phyloP scores from a whole-genome alignment of 1,140 invertebrate species.

The Hypsibius dujardini region DNA sequence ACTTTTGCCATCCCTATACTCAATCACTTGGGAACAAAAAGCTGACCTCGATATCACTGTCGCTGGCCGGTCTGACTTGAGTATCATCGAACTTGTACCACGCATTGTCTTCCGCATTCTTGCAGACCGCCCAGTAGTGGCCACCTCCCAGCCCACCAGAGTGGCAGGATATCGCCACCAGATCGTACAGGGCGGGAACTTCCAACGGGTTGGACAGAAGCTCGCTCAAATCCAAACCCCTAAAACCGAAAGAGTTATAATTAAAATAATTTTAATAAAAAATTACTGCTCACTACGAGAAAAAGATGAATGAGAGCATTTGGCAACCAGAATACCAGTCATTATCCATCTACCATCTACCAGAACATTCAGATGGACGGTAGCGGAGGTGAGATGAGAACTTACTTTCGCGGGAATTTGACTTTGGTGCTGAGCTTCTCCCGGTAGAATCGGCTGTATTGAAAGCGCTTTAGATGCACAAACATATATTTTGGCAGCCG shows the following conservation, averaged over 20 bases:
- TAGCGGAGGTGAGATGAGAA: neutral
- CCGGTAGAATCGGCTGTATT: constrained; percentile 35
- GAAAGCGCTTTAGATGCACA: constrained; percentile 38
- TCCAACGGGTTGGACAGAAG: constrained; percentile 36
- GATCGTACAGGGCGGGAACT: constrained; percentile 35
- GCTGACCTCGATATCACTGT: constrained; percentile 16
- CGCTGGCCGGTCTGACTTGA: constrained; percentile 25
- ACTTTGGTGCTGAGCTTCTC: constrained; percentile 38
- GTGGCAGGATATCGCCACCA: constrained; percentile 42
- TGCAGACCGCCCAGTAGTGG: constrained; percentile 36
- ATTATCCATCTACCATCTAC: no score
- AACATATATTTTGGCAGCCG: constrained; percentile 36
- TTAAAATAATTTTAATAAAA: constrained; percentile 8
- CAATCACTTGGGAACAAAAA: neutral
- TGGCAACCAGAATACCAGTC: no score
- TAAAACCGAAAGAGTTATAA: constrained; percentile 20
- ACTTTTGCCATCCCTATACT: no score
- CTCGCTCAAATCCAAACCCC: constrained; percentile 35
- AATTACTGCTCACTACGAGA: neutral
- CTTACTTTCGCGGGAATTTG: constrained; percentile 36
- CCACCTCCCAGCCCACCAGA: constrained; percentile 41
- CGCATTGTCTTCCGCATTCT: constrained; percentile 29
- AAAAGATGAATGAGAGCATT: neutral
- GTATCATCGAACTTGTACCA: constrained; percentile 41
- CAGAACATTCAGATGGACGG: no score